Percentiles rank a stretch among this genome's conserved stretches.
phyloP scores from a whole-genome alignment of 2,888 invertebrate genomes.

The Trissolcus japonicus region DNA sequence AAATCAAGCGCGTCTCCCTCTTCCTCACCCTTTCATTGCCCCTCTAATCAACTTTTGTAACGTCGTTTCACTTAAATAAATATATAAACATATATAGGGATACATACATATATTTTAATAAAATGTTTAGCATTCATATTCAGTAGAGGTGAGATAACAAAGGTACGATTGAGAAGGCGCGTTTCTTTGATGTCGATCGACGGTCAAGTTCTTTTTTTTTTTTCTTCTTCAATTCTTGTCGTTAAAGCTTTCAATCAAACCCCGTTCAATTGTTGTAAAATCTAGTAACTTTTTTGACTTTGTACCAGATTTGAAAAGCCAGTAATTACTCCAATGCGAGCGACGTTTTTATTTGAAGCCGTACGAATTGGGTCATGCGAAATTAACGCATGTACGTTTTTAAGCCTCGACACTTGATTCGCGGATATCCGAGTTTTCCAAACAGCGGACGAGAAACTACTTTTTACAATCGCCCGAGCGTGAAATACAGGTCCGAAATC shows the following conservation, averaged over 20 bases:
- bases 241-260: not conserved
- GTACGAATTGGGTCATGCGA: conserved; percentile 48
- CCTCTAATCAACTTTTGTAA: conserved; percentile 37
- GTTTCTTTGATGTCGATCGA: not conserved
- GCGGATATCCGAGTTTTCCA: conserved; percentile 49
- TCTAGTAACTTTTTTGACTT: not conserved
- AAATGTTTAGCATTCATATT: conserved; percentile 33
- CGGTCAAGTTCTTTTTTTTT: too few relatives aligned
- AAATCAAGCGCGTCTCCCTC: conserved; percentile 13
- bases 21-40: conserved; percentile 7
- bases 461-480: conserved; percentile 8
- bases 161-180: not conserved
- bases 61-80: conserved; percentile 32
- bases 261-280: not conserved
- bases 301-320: not conserved
- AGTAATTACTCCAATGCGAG: conserved; percentile 24
- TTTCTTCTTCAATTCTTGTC: too few relatives aligned
- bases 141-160: conserved; percentile 6
- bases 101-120: conserved; percentile 45
- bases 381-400: conserved; percentile 39
- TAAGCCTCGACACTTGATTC: conserved; percentile 37
- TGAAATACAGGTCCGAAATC: conserved; percentile 8
- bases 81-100: conserved; percentile 35
- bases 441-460: not conserved
- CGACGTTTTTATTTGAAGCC: conserved; percentile 24